A percentile compares a stretch with the other conserved stretches of the same genome.
These are phyloP conservation scores for Solenopsis fugax DNA, from an alignment of 1,140 invertebrate genomes.

Conservation along the genomic window DNA sequence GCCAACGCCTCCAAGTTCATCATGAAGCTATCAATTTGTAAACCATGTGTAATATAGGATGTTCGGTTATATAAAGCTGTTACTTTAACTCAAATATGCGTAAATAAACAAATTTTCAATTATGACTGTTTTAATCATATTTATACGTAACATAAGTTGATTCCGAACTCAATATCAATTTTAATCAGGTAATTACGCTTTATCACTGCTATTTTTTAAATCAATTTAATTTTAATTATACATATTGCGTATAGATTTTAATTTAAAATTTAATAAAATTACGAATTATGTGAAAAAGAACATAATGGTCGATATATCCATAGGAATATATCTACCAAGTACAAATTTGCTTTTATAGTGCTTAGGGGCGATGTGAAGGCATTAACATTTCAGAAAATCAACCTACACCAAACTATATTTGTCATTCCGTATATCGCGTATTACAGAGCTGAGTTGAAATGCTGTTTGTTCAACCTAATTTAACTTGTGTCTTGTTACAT, in stretches of 20 bases:
- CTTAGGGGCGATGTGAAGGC: neutral
- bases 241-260: neutral
- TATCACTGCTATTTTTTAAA: neutral
- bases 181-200: neutral
- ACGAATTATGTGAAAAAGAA: neutral
- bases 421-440: slow-evolving; percentile 65
- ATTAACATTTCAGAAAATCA: slow-evolving; percentile 64
- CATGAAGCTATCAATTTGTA: neutral
- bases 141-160: neutral
- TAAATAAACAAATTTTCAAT: slow-evolving; percentile 12
- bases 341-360: neutral
- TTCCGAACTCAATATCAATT: neutral
- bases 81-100: neutral
- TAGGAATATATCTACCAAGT: neutral
- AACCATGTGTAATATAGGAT: neutral
- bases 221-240: neutral
- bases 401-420: slow-evolving; percentile 54
- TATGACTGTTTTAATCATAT: neutral
- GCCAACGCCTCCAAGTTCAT: neutral
- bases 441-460: slow-evolving; percentile 19
- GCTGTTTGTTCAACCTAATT: slow-evolving; percentile 29
- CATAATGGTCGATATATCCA: neutral
- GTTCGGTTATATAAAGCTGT: neutral
- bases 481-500: slow-evolving; percentile 21
- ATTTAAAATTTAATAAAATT: slow-evolving; percentile 5